Conservation (phyloP, 2,113 vertebrate species). For the Triplophysa dalaica region DNA sequence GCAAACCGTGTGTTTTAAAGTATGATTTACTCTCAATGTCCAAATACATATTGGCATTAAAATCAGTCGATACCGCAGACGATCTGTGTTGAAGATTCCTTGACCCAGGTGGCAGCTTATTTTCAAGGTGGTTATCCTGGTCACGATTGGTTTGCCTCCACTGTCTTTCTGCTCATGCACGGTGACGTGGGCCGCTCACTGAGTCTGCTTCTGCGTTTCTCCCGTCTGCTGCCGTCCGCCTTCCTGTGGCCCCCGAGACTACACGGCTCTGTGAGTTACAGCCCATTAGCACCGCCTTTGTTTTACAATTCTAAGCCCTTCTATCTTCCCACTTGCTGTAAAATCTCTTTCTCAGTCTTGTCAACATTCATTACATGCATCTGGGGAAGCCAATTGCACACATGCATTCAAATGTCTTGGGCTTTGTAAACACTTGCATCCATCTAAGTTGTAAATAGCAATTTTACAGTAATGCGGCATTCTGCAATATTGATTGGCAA, state of each 20-base stretch:
- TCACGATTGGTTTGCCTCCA: constrained; percentile 90
- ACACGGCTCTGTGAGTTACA: constrained; percentile 83
- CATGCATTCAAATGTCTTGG: not conserved
- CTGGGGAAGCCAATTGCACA: not conserved
- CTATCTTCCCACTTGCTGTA: not conserved
- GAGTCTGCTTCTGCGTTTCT: constrained; percentile 78
- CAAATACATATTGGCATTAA: not conserved
- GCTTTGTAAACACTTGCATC: too few species aligned
- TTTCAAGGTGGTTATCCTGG: constrained; percentile 74
- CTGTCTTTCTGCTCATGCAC: constrained; percentile 86
- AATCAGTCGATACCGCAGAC: not conserved
- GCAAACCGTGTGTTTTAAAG: not conserved
- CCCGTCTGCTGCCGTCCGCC: constrained; percentile 83
- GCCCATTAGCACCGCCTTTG: not conserved
- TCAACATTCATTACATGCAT: not conserved
- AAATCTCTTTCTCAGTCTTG: constrained; percentile 6
- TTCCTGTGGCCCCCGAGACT: constrained; percentile 88
- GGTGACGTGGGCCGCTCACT: constrained; percentile 80
- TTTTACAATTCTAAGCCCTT: not conserved
- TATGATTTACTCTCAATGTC: not conserved
- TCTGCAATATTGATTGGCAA: too few species aligned
- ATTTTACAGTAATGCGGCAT: too few species aligned
- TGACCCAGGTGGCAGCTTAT: constrained; percentile 77
- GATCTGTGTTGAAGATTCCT: constrained; percentile 65
- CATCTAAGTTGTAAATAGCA: too few species aligned